Conservation (phyloP, 2,113 vertebrate genomes). For the Sigmodon hispidus region DNA sequence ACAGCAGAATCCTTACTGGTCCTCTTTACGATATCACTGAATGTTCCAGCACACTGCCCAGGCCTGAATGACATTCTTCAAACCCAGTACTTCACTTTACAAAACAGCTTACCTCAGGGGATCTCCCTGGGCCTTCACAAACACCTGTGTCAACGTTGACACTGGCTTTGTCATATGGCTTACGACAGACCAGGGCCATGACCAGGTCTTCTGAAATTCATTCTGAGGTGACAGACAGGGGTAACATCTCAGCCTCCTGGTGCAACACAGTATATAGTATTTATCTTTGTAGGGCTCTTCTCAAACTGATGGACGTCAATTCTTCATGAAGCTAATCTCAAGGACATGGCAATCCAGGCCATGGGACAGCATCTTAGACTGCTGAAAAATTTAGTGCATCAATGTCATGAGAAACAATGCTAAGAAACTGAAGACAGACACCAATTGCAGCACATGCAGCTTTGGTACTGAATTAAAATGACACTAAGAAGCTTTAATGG, state of each 20-base stretch:
- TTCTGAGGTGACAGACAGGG: neutral
- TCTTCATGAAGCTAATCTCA: neutral
- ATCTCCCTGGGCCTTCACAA: neutral
- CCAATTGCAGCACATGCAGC: neutral
- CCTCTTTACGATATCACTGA: neutral
- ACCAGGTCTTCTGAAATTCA: neutral
- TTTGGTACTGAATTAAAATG: neutral
- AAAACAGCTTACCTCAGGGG: neutral
- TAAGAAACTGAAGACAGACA: neutral
- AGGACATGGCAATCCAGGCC: neutral
- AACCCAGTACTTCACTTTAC: neutral
- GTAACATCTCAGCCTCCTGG: neutral
- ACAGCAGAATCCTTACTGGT: neutral
- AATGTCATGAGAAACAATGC: neutral
- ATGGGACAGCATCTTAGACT: neutral
- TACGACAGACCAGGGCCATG: no score
- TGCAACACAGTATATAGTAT: fast-evolving
- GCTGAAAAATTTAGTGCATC: neutral
- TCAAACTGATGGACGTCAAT: neutral
- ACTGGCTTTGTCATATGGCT: neutral
- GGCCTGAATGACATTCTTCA: neutral
- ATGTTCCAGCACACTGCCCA: neutral
- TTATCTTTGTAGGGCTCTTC: neutral
- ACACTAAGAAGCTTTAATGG: neutral
- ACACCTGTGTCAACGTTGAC: neutral